Evolutionary conservation across 2,113 vertebrate species (phyloP), one percentile per base, ranked within the genome.

Genomic region (Kobus ellipsiprymnus): DNA sequence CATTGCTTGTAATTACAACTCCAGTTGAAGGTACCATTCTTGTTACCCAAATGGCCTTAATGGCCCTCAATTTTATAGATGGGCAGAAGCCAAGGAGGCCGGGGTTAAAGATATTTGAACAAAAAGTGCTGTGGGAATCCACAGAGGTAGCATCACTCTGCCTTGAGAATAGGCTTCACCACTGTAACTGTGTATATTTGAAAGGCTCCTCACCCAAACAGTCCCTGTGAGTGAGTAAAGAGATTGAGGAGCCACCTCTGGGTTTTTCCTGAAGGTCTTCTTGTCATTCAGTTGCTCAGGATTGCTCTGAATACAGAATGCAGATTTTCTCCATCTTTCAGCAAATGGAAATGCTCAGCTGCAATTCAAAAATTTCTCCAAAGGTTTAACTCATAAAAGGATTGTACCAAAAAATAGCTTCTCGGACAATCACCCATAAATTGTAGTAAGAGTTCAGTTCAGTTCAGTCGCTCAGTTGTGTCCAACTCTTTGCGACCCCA

Each of bases 141-240:
- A 57, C 48, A 82, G 46, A 94, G 59, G 57, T 52, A 74, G 57
- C 36, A n/a, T 80, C 48, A 44, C 25, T 87, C 71, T 55, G 16
- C 85, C 62, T 19, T 29, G 48, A 95, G 40, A 81, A 78, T 15
- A 93, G 89, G 25, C 52, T 91, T 90, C 91, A 46, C 17, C 30
- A 44, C 91, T 59, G 4, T 80, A 92, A 67, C 60, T 57, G 67
- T 93, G 86, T 77, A 57, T 25, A 7, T 80, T 33, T 77, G 77
- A 92, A 96, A 96, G 57, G 50, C 84, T 92, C 89, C 92, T 91
- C 92, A 71, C 94, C 90, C 95, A 97, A 94, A 97, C 46, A 95
- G 77, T 62, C 55, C 67, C 81, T 40, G 40, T 36, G 94, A 96
- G 94, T 67, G 96, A 87, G 52, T 19, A 83, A 92, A 57, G 36